These are phyloP conservation scores for Varroa destructor DNA, from an alignment of 1,140 invertebrate genomes.

Conservation along the genomic window DNA sequence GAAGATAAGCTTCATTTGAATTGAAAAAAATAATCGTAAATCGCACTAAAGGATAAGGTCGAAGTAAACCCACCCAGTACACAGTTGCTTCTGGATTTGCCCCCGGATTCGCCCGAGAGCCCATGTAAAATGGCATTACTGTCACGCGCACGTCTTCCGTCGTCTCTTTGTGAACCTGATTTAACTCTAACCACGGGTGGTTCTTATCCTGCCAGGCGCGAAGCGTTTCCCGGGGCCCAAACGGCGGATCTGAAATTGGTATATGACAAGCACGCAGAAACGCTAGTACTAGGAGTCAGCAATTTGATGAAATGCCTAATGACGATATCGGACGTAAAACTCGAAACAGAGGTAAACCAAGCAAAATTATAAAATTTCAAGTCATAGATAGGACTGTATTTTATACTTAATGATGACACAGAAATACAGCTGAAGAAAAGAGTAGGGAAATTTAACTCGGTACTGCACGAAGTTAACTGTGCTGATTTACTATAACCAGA, in stretches of 20 bases:
- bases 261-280: not conserved
- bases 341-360: not conserved
- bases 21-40: no score
- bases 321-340: slow-evolving; percentile 1
- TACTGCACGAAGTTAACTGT: no score
- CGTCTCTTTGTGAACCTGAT: slow-evolving; percentile 93
- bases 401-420: no score
- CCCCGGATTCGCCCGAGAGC: slow-evolving; percentile 53
- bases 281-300: not conserved
- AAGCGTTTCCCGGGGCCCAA: slow-evolving; percentile 66
- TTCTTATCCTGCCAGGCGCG: slow-evolving; percentile 92
- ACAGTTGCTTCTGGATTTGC: slow-evolving; percentile 33
- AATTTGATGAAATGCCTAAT: not conserved
- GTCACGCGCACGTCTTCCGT: slow-evolving; percentile 88
- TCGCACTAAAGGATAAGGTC: not conserved
- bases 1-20: not conserved
- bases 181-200: slow-evolving; percentile 87
- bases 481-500: no score
- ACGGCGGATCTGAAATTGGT: slow-evolving; percentile 57
- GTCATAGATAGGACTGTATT: not conserved
- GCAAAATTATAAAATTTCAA: not conserved
- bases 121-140: slow-evolving; percentile 95
- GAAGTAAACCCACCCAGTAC: slow-evolving; percentile 11
- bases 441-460: no score
- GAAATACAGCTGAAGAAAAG: no score